Evolutionary conservation across 2,797 vertebrate genomes (phyloP).

Genomic region (Arrhamphus sclerolepis): DNA sequence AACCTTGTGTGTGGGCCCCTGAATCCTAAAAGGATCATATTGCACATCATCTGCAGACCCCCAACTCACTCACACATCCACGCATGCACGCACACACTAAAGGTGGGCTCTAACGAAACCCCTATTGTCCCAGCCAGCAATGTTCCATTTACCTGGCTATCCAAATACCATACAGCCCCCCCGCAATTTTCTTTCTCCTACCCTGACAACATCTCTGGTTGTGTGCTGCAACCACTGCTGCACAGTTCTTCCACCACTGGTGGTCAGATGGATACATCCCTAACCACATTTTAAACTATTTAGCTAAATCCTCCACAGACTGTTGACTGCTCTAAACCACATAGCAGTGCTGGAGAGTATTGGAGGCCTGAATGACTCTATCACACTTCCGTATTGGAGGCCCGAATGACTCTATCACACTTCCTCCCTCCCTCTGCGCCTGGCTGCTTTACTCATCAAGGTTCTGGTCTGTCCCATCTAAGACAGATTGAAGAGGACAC

Average conservation of each 20-base stretch:
- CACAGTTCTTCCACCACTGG: constrained; percentile 47
- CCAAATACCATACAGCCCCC: constrained; percentile 70
- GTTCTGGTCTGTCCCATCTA: constrained; percentile 62
- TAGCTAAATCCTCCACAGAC: constrained; percentile 52
- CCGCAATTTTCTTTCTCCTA: constrained; percentile 20
- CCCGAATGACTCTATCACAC: constrained; percentile 61
- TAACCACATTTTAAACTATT: constrained; percentile 58
- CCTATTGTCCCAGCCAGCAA: constrained; percentile 58
- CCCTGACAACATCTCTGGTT: constrained; percentile 42
- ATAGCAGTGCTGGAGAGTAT: constrained; percentile 46
- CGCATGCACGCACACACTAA: constrained; percentile 27
- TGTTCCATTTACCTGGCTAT: constrained; percentile 76
- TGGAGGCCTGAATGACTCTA: constrained; percentile 52
- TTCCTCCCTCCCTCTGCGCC: constrained; percentile 64
- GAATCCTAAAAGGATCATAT: constrained; percentile 78
- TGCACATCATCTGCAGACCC: constrained; percentile 74
- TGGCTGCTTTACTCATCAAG: constrained; percentile 76
- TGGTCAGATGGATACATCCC: constrained; percentile 69
- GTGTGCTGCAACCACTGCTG: constrained; percentile 41
- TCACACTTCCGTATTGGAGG: constrained; percentile 63
- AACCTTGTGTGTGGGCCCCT: constrained; percentile 79
- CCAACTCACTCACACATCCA: constrained; percentile 13
- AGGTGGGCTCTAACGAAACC: constrained; percentile 61
- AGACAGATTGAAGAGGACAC: constrained; percentile 69
- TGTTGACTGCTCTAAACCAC: constrained; percentile 66